Conservation (phyloP, 2,888 invertebrate species). For the Scaptodrosophila latifasciaeformis region DNA sequence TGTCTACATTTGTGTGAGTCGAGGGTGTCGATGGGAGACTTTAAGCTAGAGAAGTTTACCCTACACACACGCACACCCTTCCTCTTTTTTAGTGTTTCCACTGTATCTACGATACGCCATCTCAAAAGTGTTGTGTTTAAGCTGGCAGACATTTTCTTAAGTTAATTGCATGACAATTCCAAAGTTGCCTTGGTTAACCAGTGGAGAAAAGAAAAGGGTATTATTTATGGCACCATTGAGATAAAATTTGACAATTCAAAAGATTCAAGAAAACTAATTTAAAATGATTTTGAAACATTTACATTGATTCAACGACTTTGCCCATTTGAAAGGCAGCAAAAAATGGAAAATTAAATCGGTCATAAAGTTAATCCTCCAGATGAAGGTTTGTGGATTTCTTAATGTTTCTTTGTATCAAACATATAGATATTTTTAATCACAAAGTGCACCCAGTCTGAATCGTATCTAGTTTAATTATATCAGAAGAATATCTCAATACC, state of each 20-base stretch:
- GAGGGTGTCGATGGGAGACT: too few relatives aligned
- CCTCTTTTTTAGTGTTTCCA: background rate
- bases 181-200: too few relatives aligned
- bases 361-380: too few relatives aligned
- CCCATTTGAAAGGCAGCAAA: too few relatives aligned
- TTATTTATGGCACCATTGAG: too few relatives aligned
- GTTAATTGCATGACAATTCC: slow-evolving; percentile 3
- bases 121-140: background rate
- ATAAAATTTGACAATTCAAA: slow-evolving; percentile 24
- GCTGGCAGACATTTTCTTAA: background rate
- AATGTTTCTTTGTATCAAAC: too few relatives aligned
- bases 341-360: too few relatives aligned
- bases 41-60: slow-evolving; percentile 3
- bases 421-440: too few relatives aligned
- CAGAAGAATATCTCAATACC: too few relatives aligned
- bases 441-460: too few relatives aligned
- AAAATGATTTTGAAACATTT: slow-evolving; percentile 25
- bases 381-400: too few relatives aligned
- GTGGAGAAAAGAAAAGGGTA: background rate
- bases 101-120: background rate
- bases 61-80: background rate
- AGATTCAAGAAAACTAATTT: slow-evolving; percentile 33
- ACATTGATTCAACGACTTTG: slow-evolving; percentile 37
- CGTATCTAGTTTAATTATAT: too few relatives aligned
- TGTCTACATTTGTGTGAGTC: slow-evolving; percentile 37